Base-by-base conservation (phyloP, 2,888 invertebrate species). In the Ischnus inquisitorius region DNA sequence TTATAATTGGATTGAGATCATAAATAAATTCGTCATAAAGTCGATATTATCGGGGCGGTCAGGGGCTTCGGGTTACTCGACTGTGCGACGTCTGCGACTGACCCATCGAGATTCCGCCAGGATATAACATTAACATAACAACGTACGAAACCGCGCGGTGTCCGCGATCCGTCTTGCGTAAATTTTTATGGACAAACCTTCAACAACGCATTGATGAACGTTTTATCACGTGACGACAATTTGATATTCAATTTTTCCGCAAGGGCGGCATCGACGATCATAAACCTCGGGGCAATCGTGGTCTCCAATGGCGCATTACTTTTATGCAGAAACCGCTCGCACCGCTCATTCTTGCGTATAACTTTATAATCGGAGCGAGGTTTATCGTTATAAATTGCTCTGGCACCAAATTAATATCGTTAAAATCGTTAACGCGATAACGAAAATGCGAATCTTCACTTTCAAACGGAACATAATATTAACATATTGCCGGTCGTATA, bases 401-500 rank as follows among this genome's bases (percentile, higher is more conserved):
- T 19, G 6, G 16, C 19, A n/a, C 8, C 16, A 54, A 54, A 16
- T 48, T 48, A 1, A 48, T 10, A 16, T 48, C 48, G 16, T 48
- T 48, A 48, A 48, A 16, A 10, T 12, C 0, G n/a, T 4, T n/a
- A 12, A n/a, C 8, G 34, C 34, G 34, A 34, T 34, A 34, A 34
- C 48, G 48, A 1, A n/a, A 14, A n/a, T 48, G 69, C 62, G 78
- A 60, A 74, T 78, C 68, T 48, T 28, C 39, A 65, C 60, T 67
- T 69, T 68, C 48, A 51, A 78, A 78, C 78, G 62, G 72, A 69
- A 74, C 78, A 51, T 74, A 74, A 78, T 22, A 82, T 82, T 74
- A 69, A 51, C 82, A 78, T 78, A 82, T 77, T 60, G 64, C 60
- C 72, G 62, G 41, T 60, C 67, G 54, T 72, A 60, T 77, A 48